Conservation (phyloP, 2,797 vertebrate genomes). For the Gallinago nigripennis region DNA sequence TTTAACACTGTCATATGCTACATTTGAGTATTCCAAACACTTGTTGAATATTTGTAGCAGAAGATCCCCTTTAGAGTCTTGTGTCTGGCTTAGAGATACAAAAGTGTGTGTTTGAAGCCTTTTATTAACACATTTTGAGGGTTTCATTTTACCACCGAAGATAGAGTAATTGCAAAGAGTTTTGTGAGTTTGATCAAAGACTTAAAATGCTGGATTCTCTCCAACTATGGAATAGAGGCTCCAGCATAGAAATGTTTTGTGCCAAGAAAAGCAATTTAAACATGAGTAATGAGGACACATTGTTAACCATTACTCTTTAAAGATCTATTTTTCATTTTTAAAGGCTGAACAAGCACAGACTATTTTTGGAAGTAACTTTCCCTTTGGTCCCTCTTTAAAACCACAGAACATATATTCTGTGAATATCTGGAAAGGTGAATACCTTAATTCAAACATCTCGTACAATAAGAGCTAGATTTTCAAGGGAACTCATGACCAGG, state of each 20-base stretch:
- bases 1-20: neutral
- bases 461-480: neutral
- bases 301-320: conserved; percentile 38
- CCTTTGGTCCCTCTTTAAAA: neutral
- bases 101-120: neutral
- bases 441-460: conserved; percentile 6
- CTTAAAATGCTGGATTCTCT: conserved; percentile 25
- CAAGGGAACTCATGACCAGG: neutral
- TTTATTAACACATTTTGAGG: neutral
- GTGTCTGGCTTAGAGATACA: neutral
- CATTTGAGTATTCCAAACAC: neutral
- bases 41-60: neutral
- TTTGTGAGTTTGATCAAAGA: neutral
- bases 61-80: neutral
- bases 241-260: neutral
- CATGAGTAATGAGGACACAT: conserved; percentile 26
- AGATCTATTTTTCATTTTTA: conserved; percentile 48
- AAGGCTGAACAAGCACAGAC: conserved; percentile 2
- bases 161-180: conserved; percentile 8
- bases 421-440: neutral
- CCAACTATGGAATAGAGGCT: neutral
- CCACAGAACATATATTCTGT: conserved; percentile 13
- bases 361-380: conserved; percentile 32
- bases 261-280: conserved; percentile 64
- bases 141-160: neutral